These are phyloP conservation scores for Ciconia nigra DNA, from an alignment of 2,797 vertebrate species.

Conservation along the genomic window DNA sequence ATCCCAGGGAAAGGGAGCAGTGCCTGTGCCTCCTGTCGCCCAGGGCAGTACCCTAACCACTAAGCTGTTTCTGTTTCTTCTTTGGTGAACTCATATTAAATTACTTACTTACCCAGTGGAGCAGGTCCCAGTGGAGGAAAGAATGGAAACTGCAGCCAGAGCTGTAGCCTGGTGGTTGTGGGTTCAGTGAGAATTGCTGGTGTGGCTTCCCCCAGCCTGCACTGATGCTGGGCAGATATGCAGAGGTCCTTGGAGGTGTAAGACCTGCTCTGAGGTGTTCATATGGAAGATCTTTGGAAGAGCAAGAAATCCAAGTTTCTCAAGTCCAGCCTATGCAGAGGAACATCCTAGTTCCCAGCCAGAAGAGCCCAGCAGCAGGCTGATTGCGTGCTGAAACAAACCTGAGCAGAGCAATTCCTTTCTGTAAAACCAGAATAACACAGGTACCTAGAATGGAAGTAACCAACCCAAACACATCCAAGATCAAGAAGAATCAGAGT, in stretches of 20 bases:
- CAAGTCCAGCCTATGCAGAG: accelerated
- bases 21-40: not conserved
- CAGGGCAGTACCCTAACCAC: not conserved
- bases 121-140: not conserved
- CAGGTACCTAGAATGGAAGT: not conserved
- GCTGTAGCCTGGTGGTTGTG: not conserved
- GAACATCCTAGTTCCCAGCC: not conserved
- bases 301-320: not conserved
- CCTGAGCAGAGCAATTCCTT: not conserved
- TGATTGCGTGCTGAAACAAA: accelerated
- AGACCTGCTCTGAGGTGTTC: not conserved
- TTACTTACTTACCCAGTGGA: not conserved
- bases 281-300: not conserved
- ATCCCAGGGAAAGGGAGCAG: not conserved
- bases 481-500: not conserved
- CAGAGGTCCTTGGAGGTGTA: not conserved
- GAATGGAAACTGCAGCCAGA: not conserved
- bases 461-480: not conserved
- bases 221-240: not conserved
- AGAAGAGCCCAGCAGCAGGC: not conserved
- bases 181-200: accelerated
- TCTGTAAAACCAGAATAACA: not conserved
- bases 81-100: not conserved
- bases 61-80: not conserved
- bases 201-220: not conserved